These are phyloP conservation scores for Microvelia longipes DNA, from an alignment of 1,140 invertebrate species.

Conservation along the genomic window DNA sequence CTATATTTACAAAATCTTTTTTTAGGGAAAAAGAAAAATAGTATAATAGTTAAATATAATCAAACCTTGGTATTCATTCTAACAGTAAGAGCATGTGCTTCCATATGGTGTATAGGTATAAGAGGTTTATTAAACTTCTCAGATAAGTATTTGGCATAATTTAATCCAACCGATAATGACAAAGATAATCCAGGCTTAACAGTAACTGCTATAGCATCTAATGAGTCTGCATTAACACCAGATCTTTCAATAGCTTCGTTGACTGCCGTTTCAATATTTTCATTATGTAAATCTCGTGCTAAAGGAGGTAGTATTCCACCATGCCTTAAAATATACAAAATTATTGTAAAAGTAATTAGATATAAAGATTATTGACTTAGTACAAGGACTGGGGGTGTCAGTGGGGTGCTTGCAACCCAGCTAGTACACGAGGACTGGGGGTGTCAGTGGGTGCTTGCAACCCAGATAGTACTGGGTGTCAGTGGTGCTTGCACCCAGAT, in stretches of 20 bases:
- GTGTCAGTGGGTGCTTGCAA: no score
- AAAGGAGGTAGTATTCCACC: slow-evolving; percentile 83
- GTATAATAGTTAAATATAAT: background rate
- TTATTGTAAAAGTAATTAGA: no score
- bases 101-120: slow-evolving; percentile 96
- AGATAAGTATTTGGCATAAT: slow-evolving; percentile 68
- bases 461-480: no score
- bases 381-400: no score
- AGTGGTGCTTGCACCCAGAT: no score
- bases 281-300: slow-evolving; percentile 62
- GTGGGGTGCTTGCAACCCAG: no score
- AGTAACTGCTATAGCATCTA: slow-evolving; percentile 84
- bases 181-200: slow-evolving; percentile 69
- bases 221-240: slow-evolving; percentile 45
- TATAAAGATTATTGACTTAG: no score
- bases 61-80: slow-evolving; percentile 48
- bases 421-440: no score
- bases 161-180: slow-evolving; percentile 62
- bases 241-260: slow-evolving; percentile 48
- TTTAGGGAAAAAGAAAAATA: background rate
- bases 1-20: background rate
- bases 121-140: slow-evolving; percentile 58
- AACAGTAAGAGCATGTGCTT: slow-evolving; percentile 87
- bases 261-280: slow-evolving; percentile 62
- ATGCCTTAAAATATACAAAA: slow-evolving; percentile 38